Evolutionary conservation across 2,888 invertebrate genomes (phyloP), one percentile per base, ranked within the genome.

Genomic region (Xanthostigma xanthostigma): DNA sequence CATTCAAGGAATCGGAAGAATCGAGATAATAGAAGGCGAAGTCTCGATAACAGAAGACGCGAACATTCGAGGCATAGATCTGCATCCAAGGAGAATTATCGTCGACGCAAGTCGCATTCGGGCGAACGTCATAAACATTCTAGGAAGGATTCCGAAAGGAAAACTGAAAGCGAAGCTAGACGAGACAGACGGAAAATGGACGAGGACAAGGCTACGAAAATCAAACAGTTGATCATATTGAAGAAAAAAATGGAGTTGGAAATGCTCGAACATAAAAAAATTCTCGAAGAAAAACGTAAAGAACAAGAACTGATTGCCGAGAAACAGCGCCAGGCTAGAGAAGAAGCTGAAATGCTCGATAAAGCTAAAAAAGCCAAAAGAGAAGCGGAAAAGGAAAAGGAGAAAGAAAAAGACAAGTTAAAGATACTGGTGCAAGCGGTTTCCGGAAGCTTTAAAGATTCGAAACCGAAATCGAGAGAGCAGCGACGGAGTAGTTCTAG

Each of bases 211-310:
- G 61, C 63, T 0, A 66, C 66, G 49, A 60, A 61, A 41, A 58
- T 60, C 44, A 60, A 59, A 47, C 71, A 74, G 33, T 60, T 74
- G 13, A 58, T 73, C 52, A 60, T 75, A 53, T 60, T 77, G 41
- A 75, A 75, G 54, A 75, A 76, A 56, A 77, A 79, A 54, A 77
- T 78, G 69, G 75, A 77, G 50, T 62, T 72, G 53, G 73, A 74
- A 54, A 68, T 72, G 39, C 68, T 74, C 45, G 76, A 74, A 55
- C 73, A 75, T 53, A 75, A 73, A 55, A 70, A 72, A 49, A 72
- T 73, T 41, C 72, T 70, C 2, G 76, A 75, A 51, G 60, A 64
- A 53, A 60, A 63, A 33, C 57, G 61, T 35, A 60, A 61, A 41
- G 58, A 61, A 43, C 48, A 50, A 41, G 52, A 46, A 44, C 49